Base-by-base conservation (phyloP, 2,113 vertebrate genomes). In the Leuciscus idus region DNA sequence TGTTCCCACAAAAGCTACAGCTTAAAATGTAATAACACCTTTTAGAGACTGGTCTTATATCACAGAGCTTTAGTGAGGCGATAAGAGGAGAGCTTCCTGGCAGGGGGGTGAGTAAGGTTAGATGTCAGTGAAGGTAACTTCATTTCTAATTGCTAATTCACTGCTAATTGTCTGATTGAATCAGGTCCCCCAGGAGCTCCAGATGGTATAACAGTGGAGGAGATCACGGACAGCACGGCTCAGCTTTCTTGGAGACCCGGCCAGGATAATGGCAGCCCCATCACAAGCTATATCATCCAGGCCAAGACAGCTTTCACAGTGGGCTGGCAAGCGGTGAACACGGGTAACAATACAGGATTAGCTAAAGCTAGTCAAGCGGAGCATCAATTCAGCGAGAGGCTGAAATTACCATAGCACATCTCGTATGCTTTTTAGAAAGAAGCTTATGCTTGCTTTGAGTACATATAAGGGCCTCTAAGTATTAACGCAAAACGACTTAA, bases 281-380 rank as follows among this genome's bases (percentile, higher is more conserved):
- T 98, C 76, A 93, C 93, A 61, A 89, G 93, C 75, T 98, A 98
- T 86, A 93, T 94, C 84, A 85, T 98, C 84, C 97, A 98, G 89
- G 96, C 96, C 6, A 93, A 96, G 89, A 98, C 97, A 0, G 96
- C 96, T 19, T 98, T 98, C 92, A 98, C 97, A 0, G 96, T 98
- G 90, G 97, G 97, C 70, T 98, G 97, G 97, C 97, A 97, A 92
- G 90, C 93, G 59, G 95, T 96, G 81, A 96, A 95, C 90, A 98
- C 97, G 94, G 97, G 97, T 99, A 94, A 88, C 74, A 81, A 74
- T 83, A 46, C 50, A 61, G 73, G 68, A 76, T 85, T 88, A 66
- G 23, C 87, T 75, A 36, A 59, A 59, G 83, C 83, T 76, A 82
- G 55, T 85, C 72, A 82, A 66, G 77, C 39, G 12, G 30, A 74